Base-by-base conservation (phyloP, 2,888 invertebrate species). In the Callimorpha dominula region DNA sequence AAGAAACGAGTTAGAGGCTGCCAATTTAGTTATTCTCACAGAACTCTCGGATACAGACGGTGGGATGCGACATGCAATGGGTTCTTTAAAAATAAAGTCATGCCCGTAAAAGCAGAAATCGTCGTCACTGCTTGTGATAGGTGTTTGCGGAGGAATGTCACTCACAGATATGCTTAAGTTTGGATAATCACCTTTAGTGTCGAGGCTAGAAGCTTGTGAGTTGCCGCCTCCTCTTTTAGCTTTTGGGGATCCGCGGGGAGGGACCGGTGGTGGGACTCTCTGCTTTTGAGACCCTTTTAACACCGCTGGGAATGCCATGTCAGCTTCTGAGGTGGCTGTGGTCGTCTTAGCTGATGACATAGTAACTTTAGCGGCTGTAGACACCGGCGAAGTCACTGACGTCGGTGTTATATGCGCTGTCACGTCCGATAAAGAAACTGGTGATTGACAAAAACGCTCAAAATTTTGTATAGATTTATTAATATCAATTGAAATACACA, bases 221-320 rank as follows among this genome's bases (percentile, higher is more conserved):
- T 90, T 86, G 73, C 92, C 95, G 67, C 94, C 95, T 63, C 96
- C 96, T 57, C 96, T 94, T 91, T 96, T 96, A 74, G 96, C 93
- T 91, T 97, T 97, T 64, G 97, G 97, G 46, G 97, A 97, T 73
- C 98, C 98, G 86, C 98, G 96, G 6, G 98, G 98, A 71, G 98
- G 98, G 70, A 98, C 98, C 42, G 98, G 98, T 71, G 98, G 98
- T 63, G 98, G 98, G 62, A 98, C 97, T 92, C 97, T 97, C 85
- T 97, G 96, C 92, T 97, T 97, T 82, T 96, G 96, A 63, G 96
- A 96, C 86, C 97, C 97, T 92, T 97, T 97, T 87, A 98, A 95
- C 69, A 98, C 97, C 68, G 97, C 97, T 68, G 98, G 98, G 91
- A 97, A 97, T 71, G 96, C 96, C 78, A 96, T 92, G 70, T 96